A percentile compares a stretch with the other conserved stretches of the same genome.
These are phyloP conservation scores for Hololepta plana DNA, from an alignment of 2,888 invertebrate species.

Conservation along the genomic window DNA sequence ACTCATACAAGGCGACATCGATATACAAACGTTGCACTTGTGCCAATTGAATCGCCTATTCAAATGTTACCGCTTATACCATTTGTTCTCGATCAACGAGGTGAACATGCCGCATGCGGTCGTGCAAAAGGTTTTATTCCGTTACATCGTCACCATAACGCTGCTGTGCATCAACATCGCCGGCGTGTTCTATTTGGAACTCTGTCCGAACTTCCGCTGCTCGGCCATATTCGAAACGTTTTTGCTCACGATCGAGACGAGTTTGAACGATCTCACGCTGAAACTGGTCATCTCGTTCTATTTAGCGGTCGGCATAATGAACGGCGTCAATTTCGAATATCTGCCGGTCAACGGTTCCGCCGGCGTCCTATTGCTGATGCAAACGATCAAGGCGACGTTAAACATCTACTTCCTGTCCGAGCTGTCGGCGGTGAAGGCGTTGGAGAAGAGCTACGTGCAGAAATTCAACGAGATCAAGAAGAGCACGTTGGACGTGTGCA, in stretches of 20 bases:
- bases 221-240: conserved; percentile 3
- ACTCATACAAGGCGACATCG: conserved; percentile 6
- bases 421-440: background rate
- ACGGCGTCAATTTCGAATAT: conserved; percentile 3
- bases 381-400: background rate
- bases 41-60: conserved; percentile 10
- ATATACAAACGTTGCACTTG: conserved; percentile 6
- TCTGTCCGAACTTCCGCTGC: no score
- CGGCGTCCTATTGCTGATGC: conserved; percentile 1
- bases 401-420: background rate
- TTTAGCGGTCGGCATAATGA: conserved; percentile 1
- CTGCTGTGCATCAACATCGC: no score
- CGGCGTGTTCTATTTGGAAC: no score
- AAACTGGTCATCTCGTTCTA: conserved; percentile 4
- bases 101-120: no score
- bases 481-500: conserved; percentile 5
- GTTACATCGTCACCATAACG: conserved; percentile 7
- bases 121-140: conserved; percentile 6
- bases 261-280: conserved; percentile 2
- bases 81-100: conserved; percentile 7
- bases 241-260: background rate
- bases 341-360: background rate
- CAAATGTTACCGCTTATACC: conserved; percentile 11
- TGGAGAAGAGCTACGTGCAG: conserved; percentile 5
- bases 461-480: conserved; percentile 3